A percentile compares a stretch with the other conserved stretches of the same genome.
Conservation (phyloP, 2,888 invertebrate genomes). For the Monochamus alternatus region DNA sequence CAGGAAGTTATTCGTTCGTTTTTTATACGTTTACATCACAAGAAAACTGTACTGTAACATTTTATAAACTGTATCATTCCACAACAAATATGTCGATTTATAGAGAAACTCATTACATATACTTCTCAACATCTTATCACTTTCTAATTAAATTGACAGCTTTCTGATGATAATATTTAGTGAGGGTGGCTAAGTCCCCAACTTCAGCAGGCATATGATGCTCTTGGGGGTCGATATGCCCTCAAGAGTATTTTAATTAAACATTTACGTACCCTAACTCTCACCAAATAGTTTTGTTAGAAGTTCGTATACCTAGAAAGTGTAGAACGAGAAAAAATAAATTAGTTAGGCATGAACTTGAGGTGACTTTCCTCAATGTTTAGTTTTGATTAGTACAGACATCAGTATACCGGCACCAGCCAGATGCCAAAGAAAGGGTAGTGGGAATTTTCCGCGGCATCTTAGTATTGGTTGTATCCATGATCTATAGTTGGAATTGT, state of each 20-base stretch:
- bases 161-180: neutral
- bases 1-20: conserved; percentile 9
- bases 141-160: neutral
- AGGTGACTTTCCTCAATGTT: neutral
- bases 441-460: neutral
- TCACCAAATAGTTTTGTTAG: neutral
- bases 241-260: neutral
- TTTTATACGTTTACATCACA: neutral
- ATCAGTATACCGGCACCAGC: neutral
- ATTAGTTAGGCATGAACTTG: too few relatives aligned
- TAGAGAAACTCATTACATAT: too few relatives aligned
- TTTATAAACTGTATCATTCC: too few relatives aligned
- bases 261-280: neutral
- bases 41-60: too few relatives aligned
- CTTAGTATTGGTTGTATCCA: neutral
- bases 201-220: conserved; percentile 1
- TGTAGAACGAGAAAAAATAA: neutral
- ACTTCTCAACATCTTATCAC: neutral
- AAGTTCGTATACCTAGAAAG: neutral
- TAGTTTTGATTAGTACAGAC: neutral
- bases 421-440: neutral
- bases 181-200: neutral
- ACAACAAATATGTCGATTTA: too few relatives aligned
- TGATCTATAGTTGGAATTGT: too few relatives aligned
- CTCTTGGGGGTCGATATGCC: neutral